Percentiles rank a stretch among this genome's conserved stretches.
Evolutionary conservation across 2,888 invertebrate genomes (phyloP).

Genomic region (Drosophila melanosoma): DNA sequence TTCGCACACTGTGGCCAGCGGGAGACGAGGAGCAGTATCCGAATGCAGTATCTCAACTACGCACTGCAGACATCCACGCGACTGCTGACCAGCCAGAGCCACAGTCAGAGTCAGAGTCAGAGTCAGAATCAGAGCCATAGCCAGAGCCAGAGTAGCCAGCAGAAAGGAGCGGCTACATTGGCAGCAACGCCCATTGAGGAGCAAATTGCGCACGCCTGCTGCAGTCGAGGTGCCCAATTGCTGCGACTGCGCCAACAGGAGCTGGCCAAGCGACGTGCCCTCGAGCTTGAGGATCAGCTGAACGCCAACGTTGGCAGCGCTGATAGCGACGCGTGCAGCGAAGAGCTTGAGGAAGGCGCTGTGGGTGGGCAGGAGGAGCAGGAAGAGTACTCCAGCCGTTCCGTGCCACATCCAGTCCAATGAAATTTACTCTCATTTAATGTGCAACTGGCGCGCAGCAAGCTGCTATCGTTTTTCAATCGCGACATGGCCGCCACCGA

Average conservation of each 20-base stretch:
- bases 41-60: constrained; percentile 84
- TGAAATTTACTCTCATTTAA: constrained; percentile 85
- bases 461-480: constrained; percentile 84
- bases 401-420: constrained; percentile 75
- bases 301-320: constrained; percentile 54
- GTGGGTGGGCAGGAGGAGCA: constrained; percentile 51
- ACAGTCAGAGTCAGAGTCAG: constrained; percentile 46
- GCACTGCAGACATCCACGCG: constrained; percentile 83
- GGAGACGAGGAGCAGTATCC: constrained; percentile 73
- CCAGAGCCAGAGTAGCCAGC: constrained; percentile 28
- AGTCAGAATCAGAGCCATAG: constrained; percentile 33
- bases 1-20: constrained; percentile 77
- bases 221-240: constrained; percentile 74
- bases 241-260: constrained; percentile 72
- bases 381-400: constrained; percentile 6
- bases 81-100: constrained; percentile 78
- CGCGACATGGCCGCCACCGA: constrained; percentile 94
- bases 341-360: constrained; percentile 49
- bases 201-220: constrained; percentile 70
- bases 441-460: constrained; percentile 85
- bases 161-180: constrained; percentile 20
- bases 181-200: constrained; percentile 52
- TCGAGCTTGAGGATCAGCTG: constrained; percentile 69
- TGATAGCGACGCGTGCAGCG: constrained; percentile 40
- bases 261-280: constrained; percentile 60